phyloP scores from a whole-genome alignment of 2,888 invertebrate genomes.

The Rutpela maculata region DNA sequence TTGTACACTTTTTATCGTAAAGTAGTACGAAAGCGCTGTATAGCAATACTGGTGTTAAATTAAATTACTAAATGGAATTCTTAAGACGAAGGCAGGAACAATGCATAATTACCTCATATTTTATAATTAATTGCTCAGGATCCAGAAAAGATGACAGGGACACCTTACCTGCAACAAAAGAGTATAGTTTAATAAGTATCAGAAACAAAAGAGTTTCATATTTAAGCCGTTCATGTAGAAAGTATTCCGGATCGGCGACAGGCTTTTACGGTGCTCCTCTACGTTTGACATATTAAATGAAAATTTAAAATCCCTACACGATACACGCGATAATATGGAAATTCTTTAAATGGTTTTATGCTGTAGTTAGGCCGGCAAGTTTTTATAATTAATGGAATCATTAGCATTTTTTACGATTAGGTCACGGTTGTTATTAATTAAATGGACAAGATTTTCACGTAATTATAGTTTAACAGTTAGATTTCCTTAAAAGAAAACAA shows the following conservation, averaged over 20 bases:
- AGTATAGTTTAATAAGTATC: conserved; percentile 32
- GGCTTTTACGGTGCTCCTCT: not conserved
- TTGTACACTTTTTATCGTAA: too few relatives aligned
- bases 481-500: not conserved
- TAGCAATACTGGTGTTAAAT: conserved; percentile 16
- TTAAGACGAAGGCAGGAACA: conserved; percentile 40
- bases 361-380: not conserved
- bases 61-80: conserved; percentile 11
- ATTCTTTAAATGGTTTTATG: conserved; percentile 7
- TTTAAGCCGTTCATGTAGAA: conserved; percentile 20
- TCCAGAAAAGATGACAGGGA: conserved; percentile 41
- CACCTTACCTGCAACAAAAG: conserved; percentile 53
- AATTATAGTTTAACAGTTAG: not conserved
- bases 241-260: not conserved
- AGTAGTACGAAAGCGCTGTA: too few relatives aligned
- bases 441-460: not conserved
- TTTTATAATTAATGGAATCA: not conserved
- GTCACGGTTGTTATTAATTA: conserved; percentile 1
- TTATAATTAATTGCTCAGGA: conserved; percentile 48
- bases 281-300: not conserved
- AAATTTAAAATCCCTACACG: not conserved
- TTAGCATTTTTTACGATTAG: not conserved
- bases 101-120: conserved; percentile 55
- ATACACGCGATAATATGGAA: conserved; percentile 1
- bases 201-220: conserved; percentile 37